A percentile compares a stretch with the other conserved stretches of the same genome.
Conservation (phyloP, 2,888 invertebrate genomes). For the Lagria hirta region DNA sequence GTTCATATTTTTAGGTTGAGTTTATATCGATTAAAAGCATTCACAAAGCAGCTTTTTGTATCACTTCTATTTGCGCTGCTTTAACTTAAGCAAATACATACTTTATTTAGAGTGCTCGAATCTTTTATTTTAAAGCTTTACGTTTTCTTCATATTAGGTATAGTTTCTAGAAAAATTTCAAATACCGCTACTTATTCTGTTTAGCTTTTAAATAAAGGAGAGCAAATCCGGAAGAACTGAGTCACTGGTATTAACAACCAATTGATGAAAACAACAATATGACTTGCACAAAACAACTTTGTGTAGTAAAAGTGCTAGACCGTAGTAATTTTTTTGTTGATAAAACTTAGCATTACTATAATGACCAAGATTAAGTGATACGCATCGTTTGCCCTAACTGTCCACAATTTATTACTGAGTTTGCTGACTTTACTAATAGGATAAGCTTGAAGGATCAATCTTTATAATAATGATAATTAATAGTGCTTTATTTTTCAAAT, state of each 20-base stretch:
- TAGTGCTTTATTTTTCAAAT: too few relatives aligned
- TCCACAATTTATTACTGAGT: background rate
- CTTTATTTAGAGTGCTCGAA: too few relatives aligned
- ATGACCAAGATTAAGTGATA: constrained; percentile 1
- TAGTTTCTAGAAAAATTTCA: too few relatives aligned
- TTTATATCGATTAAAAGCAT: too few relatives aligned
- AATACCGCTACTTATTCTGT: background rate
- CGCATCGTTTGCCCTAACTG: constrained; percentile 5
- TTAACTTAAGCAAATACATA: too few relatives aligned
- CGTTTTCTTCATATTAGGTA: too few relatives aligned
- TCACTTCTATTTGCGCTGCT: too few relatives aligned
- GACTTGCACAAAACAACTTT: constrained; percentile 1
- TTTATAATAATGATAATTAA: too few relatives aligned
- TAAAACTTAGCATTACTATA: constrained; percentile 2
- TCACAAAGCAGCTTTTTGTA: too few relatives aligned
- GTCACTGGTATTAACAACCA: constrained; percentile 3
- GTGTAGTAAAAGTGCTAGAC: constrained; percentile 1
- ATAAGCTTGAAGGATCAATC: constrained; percentile 1
- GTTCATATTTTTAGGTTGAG: too few relatives aligned
- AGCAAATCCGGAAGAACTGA: constrained; percentile 2
- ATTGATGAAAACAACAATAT: background rate
- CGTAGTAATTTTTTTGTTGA: background rate
- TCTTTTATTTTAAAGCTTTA: too few relatives aligned
- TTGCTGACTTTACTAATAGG: too few relatives aligned
- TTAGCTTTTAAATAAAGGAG: background rate